phyloP scores from a whole-genome alignment of 2,888 invertebrate species.

The Dilophus febrilis region DNA sequence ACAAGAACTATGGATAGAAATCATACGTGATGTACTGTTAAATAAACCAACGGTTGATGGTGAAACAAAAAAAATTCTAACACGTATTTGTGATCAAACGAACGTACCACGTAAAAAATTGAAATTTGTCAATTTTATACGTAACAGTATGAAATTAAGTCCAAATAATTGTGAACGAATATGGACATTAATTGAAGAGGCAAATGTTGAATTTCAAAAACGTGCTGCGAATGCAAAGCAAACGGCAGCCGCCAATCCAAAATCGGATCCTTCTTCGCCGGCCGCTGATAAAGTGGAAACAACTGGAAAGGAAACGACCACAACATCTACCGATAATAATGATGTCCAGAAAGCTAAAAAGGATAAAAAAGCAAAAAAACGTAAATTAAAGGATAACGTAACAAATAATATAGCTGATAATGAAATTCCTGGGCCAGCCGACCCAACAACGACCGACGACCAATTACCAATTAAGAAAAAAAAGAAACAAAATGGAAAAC shows the following conservation, averaged over 20 bases:
- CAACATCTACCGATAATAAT: no score
- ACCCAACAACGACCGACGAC: no score
- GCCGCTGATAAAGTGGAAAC: no score
- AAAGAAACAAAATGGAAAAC: no score
- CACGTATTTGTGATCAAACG: slow-evolving; percentile 47
- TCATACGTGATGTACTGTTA: slow-evolving; percentile 21
- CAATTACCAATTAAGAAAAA: no score
- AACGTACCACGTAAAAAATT: slow-evolving; percentile 76
- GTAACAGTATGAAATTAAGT: slow-evolving; percentile 41
- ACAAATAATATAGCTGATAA: no score
- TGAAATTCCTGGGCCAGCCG: no score
- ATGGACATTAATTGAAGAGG: slow-evolving; percentile 37
- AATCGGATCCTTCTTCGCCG: no score
- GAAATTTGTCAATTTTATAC: slow-evolving; percentile 66
- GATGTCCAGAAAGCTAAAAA: no score
- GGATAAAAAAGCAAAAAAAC: no score
- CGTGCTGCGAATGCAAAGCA: background rate
- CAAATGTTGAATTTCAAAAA: slow-evolving; percentile 26
- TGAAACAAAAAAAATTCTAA: slow-evolving; percentile 30
- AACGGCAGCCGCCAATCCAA: background rate
- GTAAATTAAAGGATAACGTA: no score
- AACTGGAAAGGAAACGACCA: no score
- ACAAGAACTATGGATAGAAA: slow-evolving; percentile 59
- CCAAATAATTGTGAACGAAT: slow-evolving; percentile 47
- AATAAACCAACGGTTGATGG: background rate